Evolutionary conservation across 2,797 vertebrate species (phyloP), one percentile per base, ranked within the genome.

Genomic region (Oophaga sylvatica): DNA sequence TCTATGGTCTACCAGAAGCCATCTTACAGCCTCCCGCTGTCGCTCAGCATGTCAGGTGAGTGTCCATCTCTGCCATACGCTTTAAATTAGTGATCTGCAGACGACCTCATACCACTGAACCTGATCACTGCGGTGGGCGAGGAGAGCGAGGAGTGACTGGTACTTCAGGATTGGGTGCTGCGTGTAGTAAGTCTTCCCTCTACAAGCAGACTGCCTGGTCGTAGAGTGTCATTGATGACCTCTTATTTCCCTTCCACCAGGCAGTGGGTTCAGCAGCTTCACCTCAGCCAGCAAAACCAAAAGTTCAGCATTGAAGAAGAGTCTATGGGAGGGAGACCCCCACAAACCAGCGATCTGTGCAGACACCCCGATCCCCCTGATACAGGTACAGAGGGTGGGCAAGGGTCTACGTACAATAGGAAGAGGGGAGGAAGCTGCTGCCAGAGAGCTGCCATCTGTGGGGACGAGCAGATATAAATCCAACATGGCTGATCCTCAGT

Each of bases 41-140:
- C 96, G 90, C 93, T 97, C 94, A 95, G 92, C 92, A 90, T 95
- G 93, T 93, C 97, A 97, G 97, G 97, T 97, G 93, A 95, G 96
- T 97, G 95, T 92, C 90, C 93, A 88, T 93, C 92, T 59, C 71
- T 91, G 88, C 0, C 90, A 90, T 11, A 26, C 35, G 22, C 9
- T 12, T 2, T 11, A 26, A 26, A 41, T 41, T 41, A 5, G 5
- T 41, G 35, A 41, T 41, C 3, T 5, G n/a, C 9, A 26, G 9
- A 26, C 9, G 3, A 3, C 16, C 3, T 59, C 13, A 59, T 17
- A 59, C 90, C 35, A 41, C 35, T 41, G 35, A 41, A 41, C 35
- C 35, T 41, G 35, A 41, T 41, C 35, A 3, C 35, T 41, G 35
- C 35, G 35, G 35, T 41, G 35, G 35, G 26, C 26, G 26, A 26